A percentile compares a stretch with the other conserved stretches of the same genome.
These are phyloP conservation scores for Amiota mariae DNA, from an alignment of 2,888 invertebrate genomes.

Conservation along the genomic window DNA sequence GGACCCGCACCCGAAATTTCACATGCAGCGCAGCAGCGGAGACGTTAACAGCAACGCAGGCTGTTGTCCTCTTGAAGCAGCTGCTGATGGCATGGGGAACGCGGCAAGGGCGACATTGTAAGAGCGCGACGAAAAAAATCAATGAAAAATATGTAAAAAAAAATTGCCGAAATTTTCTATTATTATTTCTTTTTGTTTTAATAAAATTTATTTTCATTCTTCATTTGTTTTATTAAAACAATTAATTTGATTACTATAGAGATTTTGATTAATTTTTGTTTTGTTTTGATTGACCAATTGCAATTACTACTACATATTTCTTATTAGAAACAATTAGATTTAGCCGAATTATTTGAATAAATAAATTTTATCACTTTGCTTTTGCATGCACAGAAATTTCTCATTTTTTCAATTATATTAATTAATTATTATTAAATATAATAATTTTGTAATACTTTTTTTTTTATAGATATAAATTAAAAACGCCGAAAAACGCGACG, in stretches of 20 bases:
- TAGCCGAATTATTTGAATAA: no score
- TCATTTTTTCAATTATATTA: neutral
- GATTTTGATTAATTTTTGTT: neutral
- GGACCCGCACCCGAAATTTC: constrained; percentile 35
- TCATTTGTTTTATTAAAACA: neutral
- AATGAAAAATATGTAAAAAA: constrained; percentile 65
- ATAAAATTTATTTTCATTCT: neutral
- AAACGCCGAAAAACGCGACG: constrained; percentile 26
- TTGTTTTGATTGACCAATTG: neutral
- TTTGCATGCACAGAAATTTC: neutral
- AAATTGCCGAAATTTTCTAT: constrained; percentile 48
- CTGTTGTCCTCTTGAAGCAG: constrained; percentile 23
- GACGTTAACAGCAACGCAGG: constrained; percentile 6
- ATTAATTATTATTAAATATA: neutral
- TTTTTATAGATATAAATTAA: neutral
- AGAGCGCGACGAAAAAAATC: constrained; percentile 51
- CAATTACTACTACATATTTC: neutral
- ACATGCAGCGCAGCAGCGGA: constrained; percentile 25
- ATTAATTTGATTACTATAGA: neutral
- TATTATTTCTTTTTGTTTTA: constrained; percentile 3
- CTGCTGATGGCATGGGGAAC: constrained; percentile 55
- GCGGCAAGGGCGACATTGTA: neutral
- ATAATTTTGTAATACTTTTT: neutral
- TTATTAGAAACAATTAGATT: neutral
- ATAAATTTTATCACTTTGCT: neutral